These are phyloP conservation scores for Nyctalus aviator DNA, from an alignment of 2,797 vertebrate genomes.

Conservation along the genomic window DNA sequence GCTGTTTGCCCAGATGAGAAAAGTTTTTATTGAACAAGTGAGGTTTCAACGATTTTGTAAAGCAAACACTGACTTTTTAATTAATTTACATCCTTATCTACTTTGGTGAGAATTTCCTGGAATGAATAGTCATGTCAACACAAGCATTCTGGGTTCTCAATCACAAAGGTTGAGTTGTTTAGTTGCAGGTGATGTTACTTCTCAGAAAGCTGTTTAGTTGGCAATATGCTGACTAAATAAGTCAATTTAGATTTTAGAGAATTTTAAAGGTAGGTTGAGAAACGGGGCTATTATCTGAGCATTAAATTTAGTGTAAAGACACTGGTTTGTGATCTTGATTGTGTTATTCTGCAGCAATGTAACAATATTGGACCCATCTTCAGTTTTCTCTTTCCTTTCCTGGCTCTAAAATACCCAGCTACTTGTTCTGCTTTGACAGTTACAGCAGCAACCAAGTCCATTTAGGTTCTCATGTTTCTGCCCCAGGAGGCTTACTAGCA, in stretches of 20 bases:
- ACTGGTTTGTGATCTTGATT: not conserved
- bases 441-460: not conserved
- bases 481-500: not conserved
- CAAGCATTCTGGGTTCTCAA: not conserved
- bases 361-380: not conserved
- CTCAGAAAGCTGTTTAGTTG: not conserved
- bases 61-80: not conserved
- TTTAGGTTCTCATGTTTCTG: not conserved
- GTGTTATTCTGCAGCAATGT: not conserved
- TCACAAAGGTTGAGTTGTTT: not conserved
- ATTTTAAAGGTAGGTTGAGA: not conserved
- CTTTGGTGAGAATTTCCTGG: not conserved
- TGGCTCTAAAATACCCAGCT: not conserved
- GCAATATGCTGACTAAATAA: not conserved
- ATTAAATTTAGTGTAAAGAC: not conserved
- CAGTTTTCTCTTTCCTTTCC: not conserved
- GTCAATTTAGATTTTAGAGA: not conserved
- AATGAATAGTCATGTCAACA: not conserved
- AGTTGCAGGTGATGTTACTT: not conserved
- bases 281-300: not conserved
- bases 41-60: not conserved
- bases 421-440: not conserved
- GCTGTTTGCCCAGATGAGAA: not conserved
- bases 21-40: not conserved
- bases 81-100: constrained; percentile 1